Base-by-base conservation (phyloP, 2,797 vertebrate genomes). In the Rachycentron canadum region DNA sequence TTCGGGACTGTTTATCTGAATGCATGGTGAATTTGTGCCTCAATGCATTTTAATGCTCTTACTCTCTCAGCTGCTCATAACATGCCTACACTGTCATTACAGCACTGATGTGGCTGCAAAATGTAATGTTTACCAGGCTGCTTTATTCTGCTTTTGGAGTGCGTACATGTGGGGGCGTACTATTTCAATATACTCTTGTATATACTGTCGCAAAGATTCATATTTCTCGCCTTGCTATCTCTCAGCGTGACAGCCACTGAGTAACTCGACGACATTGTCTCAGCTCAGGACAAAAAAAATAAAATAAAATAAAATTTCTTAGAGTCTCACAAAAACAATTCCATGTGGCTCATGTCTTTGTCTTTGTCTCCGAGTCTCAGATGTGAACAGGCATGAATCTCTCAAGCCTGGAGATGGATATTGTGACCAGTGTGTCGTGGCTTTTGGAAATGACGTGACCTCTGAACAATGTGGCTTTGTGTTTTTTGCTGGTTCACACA, bases 161-260 rank as follows among this genome's bases (percentile, higher is more conserved):
- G 59, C 12, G 19, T 72, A 62, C 53, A 62, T 47, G 78, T 64
- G 84, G 82, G 79, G 68, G 69, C 68, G 78, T 74, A 17, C 43
- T 50, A 82, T 86, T 69, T 77, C 57, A 72, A 73, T 55, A 81
- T 25, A 73, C 25, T 57, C 74, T 67, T 64, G 87, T 83, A 76
- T 53, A 82, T 26, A 73, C 26, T 59, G 73, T 71, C 67, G 88
- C 83, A 77, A 83, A 91, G 86, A 89, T 76, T 79, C 79, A 67
- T 72, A 70, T 81, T 65, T 70, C 76, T 68, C 3, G n/a, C 76
- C 38, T 58, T 45, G 25, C 75, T 84, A 79, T 85, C 84, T 80
- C 77, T 74, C 84, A 75, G 76, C 68, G 28, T 66, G 78, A 71
- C 78, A 81, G 70, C 56, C 55, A 45, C 78, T 73, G 85, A 81